Evolutionary conservation across 2,797 vertebrate genomes (phyloP).

Genomic region (Allobates femoralis): DNA sequence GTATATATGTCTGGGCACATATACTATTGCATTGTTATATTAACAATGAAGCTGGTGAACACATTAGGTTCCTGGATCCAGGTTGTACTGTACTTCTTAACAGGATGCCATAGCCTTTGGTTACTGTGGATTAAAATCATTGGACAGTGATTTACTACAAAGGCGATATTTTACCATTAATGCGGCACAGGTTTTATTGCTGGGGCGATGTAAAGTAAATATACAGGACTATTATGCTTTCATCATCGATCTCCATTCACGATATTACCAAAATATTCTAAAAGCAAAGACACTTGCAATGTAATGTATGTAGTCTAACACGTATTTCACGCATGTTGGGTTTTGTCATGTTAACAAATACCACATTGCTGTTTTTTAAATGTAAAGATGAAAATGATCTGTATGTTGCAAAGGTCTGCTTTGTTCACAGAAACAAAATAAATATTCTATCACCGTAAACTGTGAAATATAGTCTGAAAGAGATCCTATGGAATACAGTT

Average conservation of each 20-base stretch:
- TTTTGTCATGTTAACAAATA: slow-evolving; percentile 24
- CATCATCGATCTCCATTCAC: background rate
- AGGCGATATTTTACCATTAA: background rate
- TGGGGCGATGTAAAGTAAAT: slow-evolving; percentile 5
- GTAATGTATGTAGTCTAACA: background rate
- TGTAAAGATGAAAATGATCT: slow-evolving; percentile 7
- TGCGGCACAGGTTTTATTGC: slow-evolving; percentile 9
- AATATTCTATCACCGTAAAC: too few relatives aligned
- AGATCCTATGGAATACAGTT: too few relatives aligned
- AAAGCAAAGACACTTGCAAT: background rate
- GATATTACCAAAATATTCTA: background rate
- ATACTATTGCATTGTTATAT: slow-evolving; percentile 22
- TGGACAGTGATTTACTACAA: too few relatives aligned
- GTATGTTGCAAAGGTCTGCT: background rate
- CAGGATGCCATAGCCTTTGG: background rate
- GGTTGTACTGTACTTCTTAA: background rate
- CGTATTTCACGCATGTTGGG: background rate
- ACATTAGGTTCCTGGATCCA: background rate
- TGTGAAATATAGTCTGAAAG: too few relatives aligned
- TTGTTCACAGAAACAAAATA: background rate
- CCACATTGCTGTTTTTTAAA: slow-evolving; percentile 14
- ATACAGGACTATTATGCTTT: background rate
- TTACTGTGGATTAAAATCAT: background rate
- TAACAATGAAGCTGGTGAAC: slow-evolving; percentile 34
- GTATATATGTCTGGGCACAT: background rate